Evolutionary conservation across 2,888 invertebrate genomes (phyloP).

Genomic region (Agonopterix heracliana): DNA sequence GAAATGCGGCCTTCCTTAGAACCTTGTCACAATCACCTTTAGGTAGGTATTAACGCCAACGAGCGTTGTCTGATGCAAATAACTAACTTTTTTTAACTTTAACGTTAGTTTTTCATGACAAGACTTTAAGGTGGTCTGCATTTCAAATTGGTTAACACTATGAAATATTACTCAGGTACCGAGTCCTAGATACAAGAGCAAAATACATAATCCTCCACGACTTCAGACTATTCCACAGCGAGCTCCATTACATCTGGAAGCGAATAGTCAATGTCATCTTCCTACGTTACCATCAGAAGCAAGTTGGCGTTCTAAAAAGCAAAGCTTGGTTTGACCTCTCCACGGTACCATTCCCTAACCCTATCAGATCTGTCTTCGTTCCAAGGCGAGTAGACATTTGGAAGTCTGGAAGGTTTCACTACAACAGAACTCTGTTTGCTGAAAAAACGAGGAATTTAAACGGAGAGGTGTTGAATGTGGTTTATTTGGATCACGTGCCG

Average conservation of each 20-base stretch:
- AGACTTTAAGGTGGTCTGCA: too few species aligned
- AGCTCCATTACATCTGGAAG: slow-evolving; percentile 85
- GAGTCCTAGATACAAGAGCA: slow-evolving; percentile 82
- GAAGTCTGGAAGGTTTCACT: slow-evolving; percentile 78
- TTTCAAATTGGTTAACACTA: too few species aligned
- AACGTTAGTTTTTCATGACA: too few species aligned
- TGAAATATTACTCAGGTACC: slow-evolving; percentile 61
- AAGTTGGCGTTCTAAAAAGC: slow-evolving; percentile 31
- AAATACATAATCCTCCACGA: slow-evolving; percentile 84
- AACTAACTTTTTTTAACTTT: too few species aligned
- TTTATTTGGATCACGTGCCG: slow-evolving; percentile 81
- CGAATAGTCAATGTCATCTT: slow-evolving; percentile 85
- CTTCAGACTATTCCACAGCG: slow-evolving; percentile 78
- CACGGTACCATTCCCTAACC: slow-evolving; percentile 84
- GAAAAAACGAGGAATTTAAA: slow-evolving; percentile 78
- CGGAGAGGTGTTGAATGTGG: slow-evolving; percentile 77
- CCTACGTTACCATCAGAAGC: slow-evolving; percentile 72
- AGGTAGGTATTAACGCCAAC: too few species aligned
- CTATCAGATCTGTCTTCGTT: slow-evolving; percentile 69
- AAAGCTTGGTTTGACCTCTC: slow-evolving; percentile 81
- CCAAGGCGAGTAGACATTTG: slow-evolving; percentile 81
- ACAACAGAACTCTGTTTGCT: slow-evolving; percentile 62
- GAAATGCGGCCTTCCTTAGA: too few species aligned
- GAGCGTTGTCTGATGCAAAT: too few species aligned
- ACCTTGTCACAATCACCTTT: too few species aligned